Percentiles rank a stretch among this genome's conserved stretches.
Evolutionary conservation across 2,888 invertebrate genomes (phyloP).

Genomic region (Orthonychiurus folsomi): DNA sequence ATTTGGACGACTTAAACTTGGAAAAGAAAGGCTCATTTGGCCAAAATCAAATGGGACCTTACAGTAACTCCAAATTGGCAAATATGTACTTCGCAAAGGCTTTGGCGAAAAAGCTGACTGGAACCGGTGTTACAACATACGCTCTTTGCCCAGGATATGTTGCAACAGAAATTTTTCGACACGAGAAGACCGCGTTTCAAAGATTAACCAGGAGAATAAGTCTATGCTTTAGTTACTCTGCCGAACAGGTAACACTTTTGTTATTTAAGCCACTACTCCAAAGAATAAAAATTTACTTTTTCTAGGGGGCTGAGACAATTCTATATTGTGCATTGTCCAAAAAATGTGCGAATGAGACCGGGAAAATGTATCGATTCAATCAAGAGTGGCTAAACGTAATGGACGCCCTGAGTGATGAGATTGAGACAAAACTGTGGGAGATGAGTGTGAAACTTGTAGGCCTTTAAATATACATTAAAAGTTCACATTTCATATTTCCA

Average conservation of each 20-base stretch:
- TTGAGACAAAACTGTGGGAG: background rate
- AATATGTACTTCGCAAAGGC: slow-evolving; percentile 7
- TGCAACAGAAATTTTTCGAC: background rate
- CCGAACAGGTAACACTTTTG: no score
- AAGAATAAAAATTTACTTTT: background rate
- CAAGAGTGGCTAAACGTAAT: slow-evolving; percentile 2
- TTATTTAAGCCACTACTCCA: background rate
- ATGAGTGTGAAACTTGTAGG: slow-evolving; percentile 7
- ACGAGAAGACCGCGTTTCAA: no score
- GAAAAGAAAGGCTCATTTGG: slow-evolving; percentile 3
- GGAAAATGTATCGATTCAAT: slow-evolving; percentile 8
- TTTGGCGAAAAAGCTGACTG: background rate
- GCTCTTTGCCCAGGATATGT: slow-evolving; percentile 7
- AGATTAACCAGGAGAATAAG: no score
- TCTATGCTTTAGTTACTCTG: no score
- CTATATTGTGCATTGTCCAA: background rate
- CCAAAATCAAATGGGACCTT: background rate
- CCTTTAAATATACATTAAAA: background rate
- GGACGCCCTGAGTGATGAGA: slow-evolving; percentile 2
- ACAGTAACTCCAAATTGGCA: slow-evolving; percentile 3
- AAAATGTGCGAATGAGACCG: background rate
- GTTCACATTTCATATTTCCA: background rate
- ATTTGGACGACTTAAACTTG: slow-evolving; percentile 7
- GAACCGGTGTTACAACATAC: background rate
- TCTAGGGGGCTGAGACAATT: slow-evolving; percentile 2